Evolutionary conservation across 1,140 invertebrate species (phyloP), one percentile per base, ranked within the genome.

Genomic region (Phthorimaea operculella): DNA sequence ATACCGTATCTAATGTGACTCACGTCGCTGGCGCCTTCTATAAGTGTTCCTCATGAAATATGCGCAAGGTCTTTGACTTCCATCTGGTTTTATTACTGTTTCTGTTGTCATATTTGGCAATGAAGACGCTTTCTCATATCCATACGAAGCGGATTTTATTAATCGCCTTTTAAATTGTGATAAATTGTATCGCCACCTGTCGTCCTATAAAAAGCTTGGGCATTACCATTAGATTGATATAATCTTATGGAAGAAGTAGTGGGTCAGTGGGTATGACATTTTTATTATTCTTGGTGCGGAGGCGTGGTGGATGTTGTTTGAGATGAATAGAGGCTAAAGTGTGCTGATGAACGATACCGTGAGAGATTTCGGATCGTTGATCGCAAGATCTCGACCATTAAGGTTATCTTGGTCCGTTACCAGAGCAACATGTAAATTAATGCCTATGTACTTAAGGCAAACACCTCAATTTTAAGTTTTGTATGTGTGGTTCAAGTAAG

Each of bases 341-440:
- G 47, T 47, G 60, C 54, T 68, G 71, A 70, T 66, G 59, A 55
- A 65, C 49, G 55, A 61, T 50, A 54, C 6, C 15, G 49, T 42
- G 55, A 52, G 57, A 60, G 51, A 66, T 61, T 62, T 64, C 54
- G 59, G 60, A 69, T 65, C 59, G 55, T 55, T 66, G 63, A 66
- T 72, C 57, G 58, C 55, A 58, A 70, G 62, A 72, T 72, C 70
- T 70, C 58, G 60, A 63, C 59, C 59, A 64, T 70, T 68, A 59
- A 65, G 59, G 59, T 68, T 72, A 71, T 71, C 66, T 63, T 54
- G 54, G 52, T 54, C 59, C 63, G 65, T 71, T 68, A 69, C 64
- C 58, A 63, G 64, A 66, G 52, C 63, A 60, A 66, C 62, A 72
- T 66, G 65, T 57, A 39, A 39, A 39, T 39, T 39, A 39, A 39